Conservation (phyloP, 35 echinoderm and acorn worm species). For the Apostichopus japonicus region DNA sequence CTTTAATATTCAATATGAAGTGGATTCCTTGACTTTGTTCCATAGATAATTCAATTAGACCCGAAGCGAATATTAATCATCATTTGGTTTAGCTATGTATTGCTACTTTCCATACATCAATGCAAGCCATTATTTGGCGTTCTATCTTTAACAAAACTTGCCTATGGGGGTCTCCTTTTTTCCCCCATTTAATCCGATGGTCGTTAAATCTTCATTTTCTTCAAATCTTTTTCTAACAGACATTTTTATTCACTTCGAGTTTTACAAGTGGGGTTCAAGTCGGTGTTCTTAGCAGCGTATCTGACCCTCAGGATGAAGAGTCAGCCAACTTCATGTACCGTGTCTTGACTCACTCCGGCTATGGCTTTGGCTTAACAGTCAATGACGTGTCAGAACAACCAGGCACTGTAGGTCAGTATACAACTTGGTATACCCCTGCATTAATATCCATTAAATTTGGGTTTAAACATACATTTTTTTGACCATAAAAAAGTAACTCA, state of each 20-base stretch:
- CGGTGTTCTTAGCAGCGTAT: constrained; percentile 26
- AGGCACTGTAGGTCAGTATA: constrained; percentile 12
- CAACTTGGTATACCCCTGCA: no score
- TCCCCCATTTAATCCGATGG: neutral
- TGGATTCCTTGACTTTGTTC: neutral
- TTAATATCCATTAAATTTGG: no score
- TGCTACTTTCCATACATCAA: neutral
- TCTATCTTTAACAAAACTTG: neutral
- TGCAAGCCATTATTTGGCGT: neutral
- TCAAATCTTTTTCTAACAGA: neutral
- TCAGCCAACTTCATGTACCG: neutral
- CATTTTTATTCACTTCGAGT: constrained; percentile 24
- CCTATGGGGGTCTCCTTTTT: neutral
- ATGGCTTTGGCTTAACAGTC: constrained; percentile 20
- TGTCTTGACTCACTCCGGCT: constrained; percentile 20
- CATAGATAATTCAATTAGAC: neutral
- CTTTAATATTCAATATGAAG: no score
- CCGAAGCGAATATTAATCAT: neutral
- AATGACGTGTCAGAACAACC: constrained; percentile 17
- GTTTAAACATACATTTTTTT: no score
- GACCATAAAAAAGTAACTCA: no score
- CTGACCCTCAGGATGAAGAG: neutral
- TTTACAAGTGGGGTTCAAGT: neutral
- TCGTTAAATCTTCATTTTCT: neutral
- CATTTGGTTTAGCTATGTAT: neutral